phyloP scores from a whole-genome alignment of 2,888 invertebrate species.

The Celastrina argiolus region DNA sequence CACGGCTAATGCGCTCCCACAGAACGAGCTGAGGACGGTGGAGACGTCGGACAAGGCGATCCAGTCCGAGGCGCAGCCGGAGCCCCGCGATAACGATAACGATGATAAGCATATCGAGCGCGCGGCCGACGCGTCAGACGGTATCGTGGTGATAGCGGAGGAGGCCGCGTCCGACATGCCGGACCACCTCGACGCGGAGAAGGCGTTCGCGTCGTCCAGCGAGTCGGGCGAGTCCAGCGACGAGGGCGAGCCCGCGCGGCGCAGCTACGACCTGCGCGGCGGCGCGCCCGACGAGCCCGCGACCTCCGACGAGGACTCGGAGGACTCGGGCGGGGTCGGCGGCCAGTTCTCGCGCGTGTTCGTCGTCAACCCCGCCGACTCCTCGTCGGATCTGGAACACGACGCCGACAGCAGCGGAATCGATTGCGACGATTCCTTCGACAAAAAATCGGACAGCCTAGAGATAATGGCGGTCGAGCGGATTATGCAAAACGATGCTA shows the following conservation, averaged over 20 bases:
- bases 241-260: slow-evolving; percentile 59
- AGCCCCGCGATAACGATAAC: slow-evolving; percentile 63
- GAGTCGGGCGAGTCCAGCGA: slow-evolving; percentile 71
- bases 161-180: slow-evolving; percentile 64
- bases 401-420: slow-evolving; percentile 79
- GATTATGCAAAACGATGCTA: slow-evolving; percentile 48
- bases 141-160: slow-evolving; percentile 66
- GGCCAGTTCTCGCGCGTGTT: slow-evolving; percentile 81
- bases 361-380: slow-evolving; percentile 81
- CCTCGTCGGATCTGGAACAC: slow-evolving; percentile 79
- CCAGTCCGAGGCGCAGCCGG: slow-evolving; percentile 60
- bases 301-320: slow-evolving; percentile 71
- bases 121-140: slow-evolving; percentile 56
- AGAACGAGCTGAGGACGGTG: slow-evolving; percentile 63
- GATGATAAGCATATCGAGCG: slow-evolving; percentile 59
- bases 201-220: slow-evolving; percentile 75
- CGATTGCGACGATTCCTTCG: slow-evolving; percentile 81
- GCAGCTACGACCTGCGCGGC: slow-evolving; percentile 67
- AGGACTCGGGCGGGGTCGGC: slow-evolving; percentile 76
- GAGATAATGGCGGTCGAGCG: slow-evolving; percentile 58
- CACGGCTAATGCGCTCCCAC: slow-evolving; percentile 56
- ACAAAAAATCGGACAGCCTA: slow-evolving; percentile 65
- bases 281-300: slow-evolving; percentile 68
- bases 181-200: slow-evolving; percentile 70
- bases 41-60: slow-evolving; percentile 66